These are phyloP conservation scores for Ornithoptera alexandrae DNA, from an alignment of 2,888 invertebrate genomes.

Conservation along the genomic window DNA sequence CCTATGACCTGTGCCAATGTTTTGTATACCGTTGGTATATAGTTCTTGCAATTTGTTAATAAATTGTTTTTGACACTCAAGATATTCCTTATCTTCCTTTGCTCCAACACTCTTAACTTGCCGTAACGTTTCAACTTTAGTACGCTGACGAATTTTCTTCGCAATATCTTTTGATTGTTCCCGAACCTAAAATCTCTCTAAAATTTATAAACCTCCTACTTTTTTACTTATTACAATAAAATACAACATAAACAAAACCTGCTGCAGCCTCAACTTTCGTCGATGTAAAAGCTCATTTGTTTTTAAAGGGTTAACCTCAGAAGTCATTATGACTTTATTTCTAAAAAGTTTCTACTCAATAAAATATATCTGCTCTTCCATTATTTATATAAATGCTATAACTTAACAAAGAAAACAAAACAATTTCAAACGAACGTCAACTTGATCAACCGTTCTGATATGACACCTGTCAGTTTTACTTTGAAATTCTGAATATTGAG, in stretches of 20 bases:
- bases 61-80: slow-evolving; percentile 61
- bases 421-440: slow-evolving; percentile 28
- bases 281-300: slow-evolving; percentile 74
- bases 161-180: slow-evolving; percentile 77
- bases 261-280: slow-evolving; percentile 71
- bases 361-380: slow-evolving; percentile 9
- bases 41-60: slow-evolving; percentile 62
- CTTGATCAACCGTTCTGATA: slow-evolving; percentile 16
- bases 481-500: not conserved
- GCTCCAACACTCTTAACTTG: slow-evolving; percentile 55
- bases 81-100: slow-evolving; percentile 61
- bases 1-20: slow-evolving; percentile 63
- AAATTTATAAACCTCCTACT: slow-evolving; percentile 20
- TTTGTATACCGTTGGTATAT: slow-evolving; percentile 56
- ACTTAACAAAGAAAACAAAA: slow-evolving; percentile 26
- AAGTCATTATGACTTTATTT: slow-evolving; percentile 62
- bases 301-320: slow-evolving; percentile 61
- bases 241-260: slow-evolving; percentile 49
- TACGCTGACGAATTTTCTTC: slow-evolving; percentile 69
- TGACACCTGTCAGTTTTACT: slow-evolving; percentile 18
- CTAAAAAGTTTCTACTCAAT: slow-evolving; percentile 20
- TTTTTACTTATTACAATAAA: not conserved
- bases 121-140: slow-evolving; percentile 63
- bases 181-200: slow-evolving; percentile 61
- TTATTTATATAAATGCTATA: slow-evolving; percentile 13